phyloP scores from a whole-genome alignment of 1,140 invertebrate species.

The Arctopsyche grandis region DNA sequence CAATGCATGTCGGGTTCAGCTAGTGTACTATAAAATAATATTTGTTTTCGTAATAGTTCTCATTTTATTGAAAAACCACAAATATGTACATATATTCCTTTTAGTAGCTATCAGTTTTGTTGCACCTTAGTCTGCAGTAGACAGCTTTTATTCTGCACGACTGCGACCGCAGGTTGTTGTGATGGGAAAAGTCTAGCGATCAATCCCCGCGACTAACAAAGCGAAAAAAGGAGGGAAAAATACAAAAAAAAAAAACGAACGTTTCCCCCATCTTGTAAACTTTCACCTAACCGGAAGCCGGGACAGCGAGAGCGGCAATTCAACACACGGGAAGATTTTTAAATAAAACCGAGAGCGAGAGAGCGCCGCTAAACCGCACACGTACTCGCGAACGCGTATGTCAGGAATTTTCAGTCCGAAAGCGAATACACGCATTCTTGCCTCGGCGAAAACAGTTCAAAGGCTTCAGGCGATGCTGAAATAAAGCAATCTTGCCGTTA shows the following conservation, averaged over 20 bases:
- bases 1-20: too few relatives aligned
- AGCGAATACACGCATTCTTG: background rate
- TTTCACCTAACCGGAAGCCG: too few relatives aligned
- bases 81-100: background rate
- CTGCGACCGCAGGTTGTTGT: background rate
- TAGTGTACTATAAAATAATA: too few relatives aligned
- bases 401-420: background rate
- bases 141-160: constrained; percentile 26
- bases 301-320: too few relatives aligned
- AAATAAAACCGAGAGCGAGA: background rate
- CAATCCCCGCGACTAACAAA: background rate
- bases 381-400: background rate
- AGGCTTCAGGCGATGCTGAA: background rate
- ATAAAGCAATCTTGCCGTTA: background rate
- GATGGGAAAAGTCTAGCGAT: constrained; percentile 1
- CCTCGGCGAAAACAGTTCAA: background rate
- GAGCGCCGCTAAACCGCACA: background rate
- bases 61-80: background rate
- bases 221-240: too few relatives aligned
- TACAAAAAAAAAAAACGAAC: background rate
- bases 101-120: background rate
- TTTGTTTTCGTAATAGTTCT: background rate
- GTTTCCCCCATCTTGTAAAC: background rate
- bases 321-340: too few relatives aligned
- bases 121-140: background rate